Conservation (phyloP, 53 echinoderm and acorn worm genomes). For the Mesocentrotus franciscanus region DNA sequence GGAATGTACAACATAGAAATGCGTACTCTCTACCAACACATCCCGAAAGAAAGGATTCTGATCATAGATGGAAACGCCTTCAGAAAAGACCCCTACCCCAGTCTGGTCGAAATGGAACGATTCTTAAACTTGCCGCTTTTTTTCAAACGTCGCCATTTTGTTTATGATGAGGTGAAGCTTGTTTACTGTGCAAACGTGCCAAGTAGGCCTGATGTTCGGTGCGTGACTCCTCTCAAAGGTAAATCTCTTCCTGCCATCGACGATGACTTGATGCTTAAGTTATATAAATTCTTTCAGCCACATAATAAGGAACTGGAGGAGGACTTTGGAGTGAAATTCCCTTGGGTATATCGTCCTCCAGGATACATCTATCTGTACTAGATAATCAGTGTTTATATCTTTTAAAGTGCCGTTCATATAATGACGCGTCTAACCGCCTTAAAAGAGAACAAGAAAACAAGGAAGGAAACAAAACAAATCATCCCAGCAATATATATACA, state of each 20-base stretch:
- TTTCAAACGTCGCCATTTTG: slow-evolving; percentile 35
- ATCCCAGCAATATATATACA: too few species aligned
- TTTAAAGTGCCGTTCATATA: too few species aligned
- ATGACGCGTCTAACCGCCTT: too few species aligned
- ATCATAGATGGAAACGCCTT: slow-evolving; percentile 62
- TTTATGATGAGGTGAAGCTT: not conserved
- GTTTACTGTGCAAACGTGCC: slow-evolving; percentile 58
- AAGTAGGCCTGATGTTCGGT: slow-evolving; percentile 44
- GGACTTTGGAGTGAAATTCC: not conserved
- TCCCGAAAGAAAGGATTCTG: not conserved
- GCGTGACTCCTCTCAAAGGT: slow-evolving; percentile 35
- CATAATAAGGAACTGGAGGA: slow-evolving; percentile 7
- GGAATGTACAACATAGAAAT: slow-evolving; percentile 6
- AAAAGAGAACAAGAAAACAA: too few species aligned
- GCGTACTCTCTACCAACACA: not conserved
- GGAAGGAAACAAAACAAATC: too few species aligned
- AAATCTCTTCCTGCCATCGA: slow-evolving; percentile 3
- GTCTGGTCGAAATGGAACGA: slow-evolving; percentile 12
- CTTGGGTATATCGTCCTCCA: not conserved
- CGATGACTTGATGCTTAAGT: slow-evolving; percentile 25
- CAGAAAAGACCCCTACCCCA: slow-evolving; percentile 30
- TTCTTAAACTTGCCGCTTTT: slow-evolving; percentile 37
- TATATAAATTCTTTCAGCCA: slow-evolving; percentile 48
- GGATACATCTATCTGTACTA: too few species aligned
- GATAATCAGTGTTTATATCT: too few species aligned